Evolutionary conservation across 2,113 vertebrate species (phyloP), one percentile per base, ranked within the genome.

Genomic region (Elachura formosa): DNA sequence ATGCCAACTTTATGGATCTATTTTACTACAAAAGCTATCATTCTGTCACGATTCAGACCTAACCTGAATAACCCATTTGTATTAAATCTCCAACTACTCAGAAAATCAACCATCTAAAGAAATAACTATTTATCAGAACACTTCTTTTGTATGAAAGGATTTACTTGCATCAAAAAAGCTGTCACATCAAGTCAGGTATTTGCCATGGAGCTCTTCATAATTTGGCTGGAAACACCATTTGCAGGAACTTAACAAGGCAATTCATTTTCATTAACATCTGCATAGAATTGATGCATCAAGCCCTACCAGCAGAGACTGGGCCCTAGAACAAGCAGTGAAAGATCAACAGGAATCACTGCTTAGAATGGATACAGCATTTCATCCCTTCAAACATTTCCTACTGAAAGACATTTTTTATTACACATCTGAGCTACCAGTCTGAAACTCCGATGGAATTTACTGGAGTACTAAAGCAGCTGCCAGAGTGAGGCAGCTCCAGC

Each of bases 91-190:
- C 77, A 83, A 38, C 87, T 89, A 66, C 13, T 49, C 33, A 91
- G 87, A 90, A 93, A 95, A 93, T 93, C 45, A 94, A 83, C 79
- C 63, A 68, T 77, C 88, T 86, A 48, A 87, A 83, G 40, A 83
- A 90, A 88, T 29, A 80, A 56, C 85, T 84, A 75, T 68, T 86
- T 90, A 78, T 90, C 18, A 90, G 48, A 87, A 72, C 24, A 21
- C 10, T 62, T 36, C 28, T 81, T 67, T 58, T 43, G 12, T 24
- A 72, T 36, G 26, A 89, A 55, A 84, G 58, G n/a, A 89, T 89
- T 93, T 91, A 81, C 41, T 36, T 0, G 0, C 52, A 81, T 75
- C 40, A 66, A 72, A 90, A 81, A 69, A 72, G 29, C 34, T 84
- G 69, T 78, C 76, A 78, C n/a, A 71, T 79, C 81, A 75, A 75